Conservation (phyloP, 2,888 invertebrate species). For the Axea sp. region DNA sequence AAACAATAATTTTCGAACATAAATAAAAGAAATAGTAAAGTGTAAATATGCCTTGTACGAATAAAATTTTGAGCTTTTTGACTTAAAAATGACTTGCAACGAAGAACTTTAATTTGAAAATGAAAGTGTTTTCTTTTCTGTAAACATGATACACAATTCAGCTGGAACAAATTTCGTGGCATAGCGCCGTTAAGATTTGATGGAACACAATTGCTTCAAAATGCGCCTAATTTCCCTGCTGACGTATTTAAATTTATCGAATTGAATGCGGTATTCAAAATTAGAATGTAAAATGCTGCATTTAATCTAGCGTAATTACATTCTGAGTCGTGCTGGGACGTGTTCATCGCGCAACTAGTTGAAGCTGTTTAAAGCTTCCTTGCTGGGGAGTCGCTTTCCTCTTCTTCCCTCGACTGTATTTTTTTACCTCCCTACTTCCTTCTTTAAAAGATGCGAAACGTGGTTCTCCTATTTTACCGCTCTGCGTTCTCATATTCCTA, state of each 20-base stretch:
- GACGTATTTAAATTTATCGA: conserved; percentile 20
- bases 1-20: too few relatives aligned
- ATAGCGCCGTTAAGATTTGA: background rate
- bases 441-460: conserved; percentile 28
- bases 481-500: conserved; percentile 53
- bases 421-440: conserved; percentile 13
- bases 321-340: conserved; percentile 11
- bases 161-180: background rate
- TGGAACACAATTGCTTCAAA: background rate
- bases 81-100: too few relatives aligned
- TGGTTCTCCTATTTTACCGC: conserved; percentile 55
- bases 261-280: conserved; percentile 8
- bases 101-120: too few relatives aligned
- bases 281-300: conserved; percentile 22
- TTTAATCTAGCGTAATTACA: conserved; percentile 20
- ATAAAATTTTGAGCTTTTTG: too few relatives aligned
- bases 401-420: background rate
- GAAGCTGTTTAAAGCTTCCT: conserved; percentile 27
- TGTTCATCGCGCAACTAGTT: conserved; percentile 39
- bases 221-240: conserved; percentile 2
- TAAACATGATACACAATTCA: too few relatives aligned
- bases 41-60: too few relatives aligned
- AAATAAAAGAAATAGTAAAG: too few relatives aligned
- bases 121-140: too few relatives aligned
- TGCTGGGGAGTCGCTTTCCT: background rate